Base-by-base conservation (phyloP, 2,888 invertebrate species). In the Frankliniella fusca region DNA sequence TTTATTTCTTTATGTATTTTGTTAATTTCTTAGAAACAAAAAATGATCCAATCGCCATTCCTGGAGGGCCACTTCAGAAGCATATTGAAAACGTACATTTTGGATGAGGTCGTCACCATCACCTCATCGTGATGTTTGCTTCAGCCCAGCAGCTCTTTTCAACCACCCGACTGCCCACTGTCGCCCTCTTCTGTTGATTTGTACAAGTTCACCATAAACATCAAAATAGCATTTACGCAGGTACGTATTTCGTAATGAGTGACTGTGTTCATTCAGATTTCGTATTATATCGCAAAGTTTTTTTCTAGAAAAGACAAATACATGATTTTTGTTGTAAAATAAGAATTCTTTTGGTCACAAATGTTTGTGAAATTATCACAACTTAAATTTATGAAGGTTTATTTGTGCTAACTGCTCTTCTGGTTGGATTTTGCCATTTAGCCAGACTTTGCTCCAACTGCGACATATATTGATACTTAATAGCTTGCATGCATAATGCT, bases 141-240 rank as follows among this genome's bases (percentile, higher is more conserved):
- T 38, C 2, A 3, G 2, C 5, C 3, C 38, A 3, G 2, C 38
- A 38, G 5, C 38, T 38, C 38, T 38, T 38, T 38, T 38, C 38
- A 38, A 38, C 38, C 38, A 38, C 38, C 38, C 38, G 38, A 76
- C 70, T 11, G 70, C 70, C n/a, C 70, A 76, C 70, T 76, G 70
- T 27, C 12, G 70, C 70, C 70, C 70, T 76, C 70, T 76, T 76
- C 70, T 11, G 70, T 76, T 76, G 70, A 23, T 76, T 76, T 11
- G 70, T 12, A 27, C 10, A 76, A 76, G 70, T 27, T 76, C 27
- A 27, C 27, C 70, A 27, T 76, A 76, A 76, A 76, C 70, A 76
- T 23, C 70, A 23, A n/a, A 76, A 23, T 76, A 76, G 23, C 12
- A n/a, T 76, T 76, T 76, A 23, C 70, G 70, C 70, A 76, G 70